phyloP scores from a whole-genome alignment of 2,797 vertebrate species.

The Gymnoscopelus braueri region DNA sequence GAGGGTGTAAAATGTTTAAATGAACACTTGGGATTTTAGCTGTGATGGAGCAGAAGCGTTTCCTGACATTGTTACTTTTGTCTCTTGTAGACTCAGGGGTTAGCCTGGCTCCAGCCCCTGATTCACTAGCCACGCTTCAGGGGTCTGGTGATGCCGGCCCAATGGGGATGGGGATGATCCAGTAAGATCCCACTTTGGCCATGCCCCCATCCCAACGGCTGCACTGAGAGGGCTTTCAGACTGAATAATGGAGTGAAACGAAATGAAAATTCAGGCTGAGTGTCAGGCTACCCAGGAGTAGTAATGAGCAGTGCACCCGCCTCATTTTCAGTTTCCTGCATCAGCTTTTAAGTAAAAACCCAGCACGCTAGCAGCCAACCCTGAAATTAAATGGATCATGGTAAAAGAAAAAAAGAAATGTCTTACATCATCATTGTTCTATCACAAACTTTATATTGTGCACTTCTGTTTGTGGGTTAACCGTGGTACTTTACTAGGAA shows the following conservation, averaged over 20 bases:
- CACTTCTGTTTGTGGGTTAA: constrained; percentile 33
- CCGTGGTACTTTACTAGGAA: constrained; percentile 20
- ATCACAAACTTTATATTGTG: constrained; percentile 31
- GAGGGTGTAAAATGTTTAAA: too few relatives aligned
- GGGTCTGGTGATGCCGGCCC: too few relatives aligned
- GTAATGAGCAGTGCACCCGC: not conserved
- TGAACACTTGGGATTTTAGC: too few relatives aligned
- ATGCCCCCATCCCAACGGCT: too few relatives aligned
- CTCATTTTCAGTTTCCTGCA: constrained; percentile 10
- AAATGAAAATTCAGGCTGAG: too few relatives aligned
- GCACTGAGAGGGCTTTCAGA: too few relatives aligned
- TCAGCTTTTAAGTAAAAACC: not conserved
- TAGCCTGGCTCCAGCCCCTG: not conserved
- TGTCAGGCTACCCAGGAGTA: too few relatives aligned
- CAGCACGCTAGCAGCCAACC: constrained; percentile 17
- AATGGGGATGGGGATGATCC: too few relatives aligned
- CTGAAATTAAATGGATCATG: constrained; percentile 18
- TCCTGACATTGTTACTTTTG: constrained; percentile 24
- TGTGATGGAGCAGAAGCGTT: constrained; percentile 19
- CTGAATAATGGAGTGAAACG: too few relatives aligned
- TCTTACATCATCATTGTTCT: constrained; percentile 41
- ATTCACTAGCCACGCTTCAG: too few relatives aligned
- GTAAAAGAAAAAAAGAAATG: constrained; percentile 10
- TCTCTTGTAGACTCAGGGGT: constrained; percentile 28
- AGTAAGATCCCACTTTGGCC: too few relatives aligned